Conservation (phyloP, 2,888 invertebrate species). For the Dioctria linearis region DNA sequence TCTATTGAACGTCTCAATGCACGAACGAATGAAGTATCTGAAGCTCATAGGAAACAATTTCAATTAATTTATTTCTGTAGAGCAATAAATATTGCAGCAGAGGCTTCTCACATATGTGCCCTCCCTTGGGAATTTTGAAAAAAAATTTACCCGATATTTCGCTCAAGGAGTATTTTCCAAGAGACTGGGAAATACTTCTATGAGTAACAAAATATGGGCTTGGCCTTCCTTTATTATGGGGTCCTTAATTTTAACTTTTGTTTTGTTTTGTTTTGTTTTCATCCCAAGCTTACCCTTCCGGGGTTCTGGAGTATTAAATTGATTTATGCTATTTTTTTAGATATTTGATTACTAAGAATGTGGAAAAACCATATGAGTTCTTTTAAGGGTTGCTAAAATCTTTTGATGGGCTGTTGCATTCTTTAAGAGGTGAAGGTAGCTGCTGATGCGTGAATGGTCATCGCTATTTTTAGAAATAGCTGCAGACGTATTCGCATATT, state of each 20-base stretch:
- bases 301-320: not conserved
- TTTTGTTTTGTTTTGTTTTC: slow-evolving; percentile 16
- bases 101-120: slow-evolving; percentile 42
- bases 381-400: too few relatives aligned
- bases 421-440: too few relatives aligned
- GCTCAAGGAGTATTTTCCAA: slow-evolving; percentile 26
- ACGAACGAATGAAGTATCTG: slow-evolving; percentile 5
- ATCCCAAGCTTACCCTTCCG: not conserved
- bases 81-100: slow-evolving; percentile 36
- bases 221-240: slow-evolving; percentile 9
- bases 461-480: too few relatives aligned
- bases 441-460: too few relatives aligned
- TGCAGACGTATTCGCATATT: too few relatives aligned
- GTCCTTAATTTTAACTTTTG: slow-evolving; percentile 27
- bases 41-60: not conserved
- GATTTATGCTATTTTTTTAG: not conserved
- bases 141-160: slow-evolving; percentile 38
- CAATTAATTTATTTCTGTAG: slow-evolving; percentile 43
- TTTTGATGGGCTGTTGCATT: too few relatives aligned
- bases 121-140: slow-evolving; percentile 24
- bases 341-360: too few relatives aligned
- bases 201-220: slow-evolving; percentile 4
- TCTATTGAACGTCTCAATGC: not conserved
- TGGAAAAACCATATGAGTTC: too few relatives aligned
- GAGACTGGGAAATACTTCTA: slow-evolving; percentile 9